Percentiles rank a stretch among this genome's conserved stretches.
These are phyloP conservation scores for Rutpela maculata DNA, from an alignment of 2,888 invertebrate species.

Conservation along the genomic window DNA sequence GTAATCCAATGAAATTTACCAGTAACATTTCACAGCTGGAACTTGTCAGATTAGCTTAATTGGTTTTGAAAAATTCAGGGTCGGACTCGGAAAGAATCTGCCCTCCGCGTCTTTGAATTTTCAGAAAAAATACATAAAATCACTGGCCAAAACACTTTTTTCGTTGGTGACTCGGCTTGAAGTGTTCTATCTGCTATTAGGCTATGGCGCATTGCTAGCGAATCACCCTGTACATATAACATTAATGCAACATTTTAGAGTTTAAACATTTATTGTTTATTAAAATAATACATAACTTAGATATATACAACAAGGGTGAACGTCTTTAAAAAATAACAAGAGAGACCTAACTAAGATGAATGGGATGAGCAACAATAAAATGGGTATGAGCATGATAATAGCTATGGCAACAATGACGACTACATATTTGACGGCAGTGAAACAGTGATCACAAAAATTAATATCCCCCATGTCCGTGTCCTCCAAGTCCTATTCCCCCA, in stretches of 20 bases:
- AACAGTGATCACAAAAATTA: conserved; percentile 18
- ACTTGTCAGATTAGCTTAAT: too few species aligned
- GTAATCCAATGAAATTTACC: too few species aligned
- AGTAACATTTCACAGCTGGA: too few species aligned
- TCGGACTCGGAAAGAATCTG: too few species aligned
- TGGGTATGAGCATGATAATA: conserved; percentile 12
- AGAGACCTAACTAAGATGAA: conserved; percentile 31
- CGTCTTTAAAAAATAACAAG: conserved; percentile 25
- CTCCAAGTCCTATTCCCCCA: conserved; percentile 45
- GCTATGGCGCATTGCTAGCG: too few species aligned
- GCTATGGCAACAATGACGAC: conserved; percentile 43
- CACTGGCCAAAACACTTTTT: too few species aligned
- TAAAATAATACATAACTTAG: conserved; percentile 40
- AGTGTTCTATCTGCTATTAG: too few species aligned
- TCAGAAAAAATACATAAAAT: too few species aligned
- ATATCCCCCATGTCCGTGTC: conserved; percentile 35
- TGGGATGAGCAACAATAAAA: conserved; percentile 37
- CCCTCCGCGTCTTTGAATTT: too few species aligned
- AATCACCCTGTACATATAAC: too few species aligned
- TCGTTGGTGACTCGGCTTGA: too few species aligned
- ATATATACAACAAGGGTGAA: conserved; percentile 49
- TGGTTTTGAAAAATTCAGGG: too few species aligned
- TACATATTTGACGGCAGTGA: conserved; percentile 39
- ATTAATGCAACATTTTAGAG: background rate
- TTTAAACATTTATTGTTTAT: conserved; percentile 50